These are phyloP conservation scores for Trissolcus basalis DNA, from an alignment of 1,140 invertebrate species.

Conservation along the genomic window DNA sequence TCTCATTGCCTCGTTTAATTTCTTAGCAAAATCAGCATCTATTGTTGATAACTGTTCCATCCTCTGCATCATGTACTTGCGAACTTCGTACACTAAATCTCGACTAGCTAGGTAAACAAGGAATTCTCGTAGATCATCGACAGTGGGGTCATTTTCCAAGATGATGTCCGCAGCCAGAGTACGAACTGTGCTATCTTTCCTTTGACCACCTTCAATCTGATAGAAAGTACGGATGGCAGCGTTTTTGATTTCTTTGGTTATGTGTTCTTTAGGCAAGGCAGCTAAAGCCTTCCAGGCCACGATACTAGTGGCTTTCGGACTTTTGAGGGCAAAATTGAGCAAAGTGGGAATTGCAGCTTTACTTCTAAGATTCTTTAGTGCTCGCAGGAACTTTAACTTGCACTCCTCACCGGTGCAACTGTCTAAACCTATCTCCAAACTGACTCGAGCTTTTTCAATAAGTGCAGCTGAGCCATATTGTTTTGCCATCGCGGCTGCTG, in stretches of 20 bases:
- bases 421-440: constrained; percentile 75
- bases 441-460: constrained; percentile 74
- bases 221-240: constrained; percentile 80
- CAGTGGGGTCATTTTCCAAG: constrained; percentile 78
- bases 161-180: constrained; percentile 85
- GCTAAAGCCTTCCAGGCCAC: constrained; percentile 82
- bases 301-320: constrained; percentile 77
- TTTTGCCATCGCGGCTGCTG: constrained; percentile 79
- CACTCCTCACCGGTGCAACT: constrained; percentile 78
- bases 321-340: constrained; percentile 76
- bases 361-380: constrained; percentile 81
- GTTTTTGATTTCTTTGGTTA: constrained; percentile 72
- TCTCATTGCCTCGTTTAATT: constrained; percentile 71
- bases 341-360: constrained; percentile 78
- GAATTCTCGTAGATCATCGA: constrained; percentile 77
- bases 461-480: constrained; percentile 64
- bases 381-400: constrained; percentile 80
- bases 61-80: constrained; percentile 81
- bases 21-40: constrained; percentile 71
- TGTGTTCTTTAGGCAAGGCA: constrained; percentile 73
- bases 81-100: constrained; percentile 81
- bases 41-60: constrained; percentile 79
- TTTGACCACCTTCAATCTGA: constrained; percentile 77
- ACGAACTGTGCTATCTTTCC: constrained; percentile 83
- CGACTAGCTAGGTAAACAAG: constrained; percentile 76